phyloP scores from a whole-genome alignment of 2,888 invertebrate genomes.

The Lasiommata megera region DNA sequence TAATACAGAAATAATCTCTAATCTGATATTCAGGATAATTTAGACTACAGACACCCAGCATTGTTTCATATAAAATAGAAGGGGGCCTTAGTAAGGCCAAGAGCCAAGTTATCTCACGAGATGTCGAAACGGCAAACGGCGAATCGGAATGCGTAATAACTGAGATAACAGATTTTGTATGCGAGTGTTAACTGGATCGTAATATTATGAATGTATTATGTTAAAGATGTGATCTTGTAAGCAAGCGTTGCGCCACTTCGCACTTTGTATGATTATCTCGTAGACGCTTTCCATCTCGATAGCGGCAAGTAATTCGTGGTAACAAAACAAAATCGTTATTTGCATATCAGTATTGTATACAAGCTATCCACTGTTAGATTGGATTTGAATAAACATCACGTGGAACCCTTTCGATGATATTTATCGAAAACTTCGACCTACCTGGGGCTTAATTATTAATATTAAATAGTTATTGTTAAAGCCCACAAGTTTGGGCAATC shows the following conservation, averaged over 20 bases:
- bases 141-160: constrained; percentile 36
- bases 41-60: constrained; percentile 27
- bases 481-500: too few species aligned
- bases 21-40: constrained; percentile 18
- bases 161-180: constrained; percentile 24
- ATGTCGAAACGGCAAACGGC: constrained; percentile 61
- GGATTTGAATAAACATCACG: too few species aligned
- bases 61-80: constrained; percentile 32
- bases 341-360: too few species aligned
- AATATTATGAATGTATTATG: constrained; percentile 8
- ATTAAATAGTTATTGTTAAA: too few species aligned
- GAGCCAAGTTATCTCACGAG: constrained; percentile 55
- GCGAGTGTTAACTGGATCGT: constrained; percentile 22
- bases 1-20: background rate
- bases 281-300: background rate
- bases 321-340: too few species aligned
- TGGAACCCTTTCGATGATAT: too few species aligned
- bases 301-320: background rate
- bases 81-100: constrained; percentile 35
- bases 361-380: too few species aligned
- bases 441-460: too few species aligned
- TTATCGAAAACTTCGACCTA: too few species aligned
- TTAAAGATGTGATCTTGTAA: background rate
- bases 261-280: background rate
- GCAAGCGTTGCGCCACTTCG: background rate